Conservation (phyloP, 2,113 vertebrate species). For the Hippocampus abdominalis region DNA sequence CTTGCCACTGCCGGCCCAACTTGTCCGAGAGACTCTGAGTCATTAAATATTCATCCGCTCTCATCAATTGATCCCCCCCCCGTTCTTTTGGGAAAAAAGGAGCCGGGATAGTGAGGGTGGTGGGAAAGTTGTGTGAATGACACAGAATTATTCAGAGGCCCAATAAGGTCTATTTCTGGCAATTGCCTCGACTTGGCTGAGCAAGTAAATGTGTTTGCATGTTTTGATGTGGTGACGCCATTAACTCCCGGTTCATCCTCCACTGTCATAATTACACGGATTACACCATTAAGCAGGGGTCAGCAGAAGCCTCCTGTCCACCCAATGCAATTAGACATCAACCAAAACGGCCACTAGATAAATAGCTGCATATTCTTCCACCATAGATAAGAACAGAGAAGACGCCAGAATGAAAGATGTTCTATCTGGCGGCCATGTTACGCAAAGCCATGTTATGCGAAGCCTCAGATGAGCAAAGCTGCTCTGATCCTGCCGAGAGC, state of each 20-base stretch:
- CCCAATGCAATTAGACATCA: slow-evolving; percentile 36
- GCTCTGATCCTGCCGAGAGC: slow-evolving; percentile 17
- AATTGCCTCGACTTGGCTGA: slow-evolving; percentile 40
- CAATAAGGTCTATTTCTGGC: slow-evolving; percentile 69
- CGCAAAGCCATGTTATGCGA: background rate
- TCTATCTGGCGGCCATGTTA: slow-evolving; percentile 14
- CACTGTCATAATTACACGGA: slow-evolving; percentile 50
- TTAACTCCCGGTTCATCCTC: slow-evolving; percentile 49
- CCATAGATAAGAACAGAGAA: slow-evolving; percentile 18
- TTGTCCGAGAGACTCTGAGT: slow-evolving; percentile 61
- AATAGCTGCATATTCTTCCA: slow-evolving; percentile 38
- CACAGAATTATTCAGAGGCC: slow-evolving; percentile 72
- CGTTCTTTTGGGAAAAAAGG: slow-evolving; percentile 51
- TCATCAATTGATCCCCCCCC: slow-evolving; percentile 69
- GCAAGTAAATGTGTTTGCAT: slow-evolving; percentile 53
- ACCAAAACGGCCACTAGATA: slow-evolving; percentile 24
- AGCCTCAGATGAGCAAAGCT: slow-evolving; percentile 17
- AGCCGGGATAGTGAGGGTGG: background rate
- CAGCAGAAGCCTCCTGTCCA: slow-evolving; percentile 43
- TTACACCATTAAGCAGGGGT: slow-evolving; percentile 46
- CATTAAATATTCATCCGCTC: slow-evolving; percentile 71
- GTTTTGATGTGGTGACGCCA: slow-evolving; percentile 54
- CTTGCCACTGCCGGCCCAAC: slow-evolving; percentile 57
- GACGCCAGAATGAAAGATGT: slow-evolving; percentile 24
- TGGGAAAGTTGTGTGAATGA: slow-evolving; percentile 42